These are phyloP conservation scores for Leptobrachium ailaonicum DNA, from an alignment of 2,113 vertebrate genomes.

Conservation along the genomic window DNA sequence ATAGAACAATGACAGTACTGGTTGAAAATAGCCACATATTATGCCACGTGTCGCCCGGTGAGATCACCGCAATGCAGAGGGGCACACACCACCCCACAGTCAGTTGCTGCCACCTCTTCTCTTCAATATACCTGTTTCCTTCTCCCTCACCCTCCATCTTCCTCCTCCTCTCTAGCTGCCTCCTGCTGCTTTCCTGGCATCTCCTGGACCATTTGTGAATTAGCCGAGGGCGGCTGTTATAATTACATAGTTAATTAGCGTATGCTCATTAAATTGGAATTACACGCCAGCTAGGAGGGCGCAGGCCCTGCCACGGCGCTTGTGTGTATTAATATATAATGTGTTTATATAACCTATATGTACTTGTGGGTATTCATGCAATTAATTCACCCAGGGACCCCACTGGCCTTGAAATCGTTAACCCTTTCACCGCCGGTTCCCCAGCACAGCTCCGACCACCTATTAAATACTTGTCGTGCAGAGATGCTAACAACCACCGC, in stretches of 20 bases:
- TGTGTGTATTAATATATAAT: slow-evolving; percentile 15
- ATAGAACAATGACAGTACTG: slow-evolving; percentile 1
- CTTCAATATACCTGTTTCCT: slow-evolving; percentile 29
- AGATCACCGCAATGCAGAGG: slow-evolving; percentile 10
- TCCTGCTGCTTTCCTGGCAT: slow-evolving; percentile 59
- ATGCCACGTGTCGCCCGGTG: background rate
- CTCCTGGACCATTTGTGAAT: slow-evolving; percentile 54
- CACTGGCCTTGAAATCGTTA: background rate
- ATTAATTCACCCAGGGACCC: slow-evolving; percentile 9
- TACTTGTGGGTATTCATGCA: slow-evolving; percentile 37
- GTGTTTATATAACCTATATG: slow-evolving; percentile 44
- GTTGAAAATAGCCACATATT: background rate
- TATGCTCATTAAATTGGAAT: slow-evolving; percentile 32
- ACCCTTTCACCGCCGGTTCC: slow-evolving; percentile 22
- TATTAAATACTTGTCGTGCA: background rate
- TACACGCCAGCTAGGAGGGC: background rate
- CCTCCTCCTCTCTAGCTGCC: slow-evolving; percentile 32
- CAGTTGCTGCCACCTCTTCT: slow-evolving; percentile 55
- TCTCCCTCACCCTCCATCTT: background rate
- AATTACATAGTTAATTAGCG: slow-evolving; percentile 50
- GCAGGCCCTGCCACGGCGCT: slow-evolving; percentile 10
- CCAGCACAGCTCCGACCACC: slow-evolving; percentile 16
- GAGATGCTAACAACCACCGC: background rate
- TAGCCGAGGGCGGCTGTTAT: slow-evolving; percentile 51
- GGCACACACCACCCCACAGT: slow-evolving; percentile 31